These are phyloP conservation scores for Leucoptera coffeella DNA, from an alignment of 2,888 invertebrate genomes.

Conservation along the genomic window DNA sequence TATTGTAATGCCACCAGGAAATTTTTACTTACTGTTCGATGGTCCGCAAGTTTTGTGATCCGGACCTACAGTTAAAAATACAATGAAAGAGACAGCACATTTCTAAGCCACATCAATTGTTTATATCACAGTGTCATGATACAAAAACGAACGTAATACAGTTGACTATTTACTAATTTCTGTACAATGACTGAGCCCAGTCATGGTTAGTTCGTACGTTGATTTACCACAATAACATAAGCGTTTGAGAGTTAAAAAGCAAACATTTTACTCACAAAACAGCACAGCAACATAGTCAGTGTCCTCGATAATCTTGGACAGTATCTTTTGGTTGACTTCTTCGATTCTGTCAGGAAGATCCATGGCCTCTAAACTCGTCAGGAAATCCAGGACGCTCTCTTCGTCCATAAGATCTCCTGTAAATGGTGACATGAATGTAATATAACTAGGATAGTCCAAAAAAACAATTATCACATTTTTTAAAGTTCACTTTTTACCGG, in stretches of 20 bases:
- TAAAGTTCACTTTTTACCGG: no score
- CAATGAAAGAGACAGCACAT: no score
- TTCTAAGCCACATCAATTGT: no score
- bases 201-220: no score
- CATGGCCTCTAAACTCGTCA: constrained; percentile 92
- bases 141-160: constrained; percentile 24
- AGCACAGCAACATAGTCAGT: constrained; percentile 88
- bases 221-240: constrained; percentile 35
- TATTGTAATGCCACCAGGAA: no score
- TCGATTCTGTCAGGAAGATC: constrained; percentile 91
- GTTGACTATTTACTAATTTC: neutral
- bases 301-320: constrained; percentile 85
- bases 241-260: no score
- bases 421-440: constrained; percentile 15
- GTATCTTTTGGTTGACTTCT: constrained; percentile 88
- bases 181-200: no score
- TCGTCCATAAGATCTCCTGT: constrained; percentile 92
- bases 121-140: no score
- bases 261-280: constrained; percentile 92
- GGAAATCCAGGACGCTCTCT: constrained; percentile 86
- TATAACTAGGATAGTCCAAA: no score
- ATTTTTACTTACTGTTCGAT: constrained; percentile 49
- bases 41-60: constrained; percentile 51
- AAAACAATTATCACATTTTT: neutral
- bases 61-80: constrained; percentile 52